phyloP scores from a whole-genome alignment of 2,113 vertebrate species.

The Saguinus imperator region DNA sequence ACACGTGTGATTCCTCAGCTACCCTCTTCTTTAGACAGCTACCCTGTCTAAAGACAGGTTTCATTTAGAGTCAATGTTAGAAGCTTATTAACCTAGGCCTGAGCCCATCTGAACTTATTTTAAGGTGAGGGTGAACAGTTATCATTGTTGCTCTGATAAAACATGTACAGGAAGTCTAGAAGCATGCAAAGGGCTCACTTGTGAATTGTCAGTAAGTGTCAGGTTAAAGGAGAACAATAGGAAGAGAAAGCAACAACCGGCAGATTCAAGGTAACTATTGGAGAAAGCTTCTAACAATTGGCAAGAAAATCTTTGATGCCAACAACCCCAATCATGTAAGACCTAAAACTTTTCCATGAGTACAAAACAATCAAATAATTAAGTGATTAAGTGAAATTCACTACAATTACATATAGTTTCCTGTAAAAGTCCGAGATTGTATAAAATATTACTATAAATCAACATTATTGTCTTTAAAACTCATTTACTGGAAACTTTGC shows the following conservation, averaged over 20 bases:
- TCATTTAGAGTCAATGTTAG: not conserved
- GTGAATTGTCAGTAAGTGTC: not conserved
- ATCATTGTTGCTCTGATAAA: not conserved
- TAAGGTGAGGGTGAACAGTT: not conserved
- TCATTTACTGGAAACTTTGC: not conserved
- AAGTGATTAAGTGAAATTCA: constrained; percentile 1
- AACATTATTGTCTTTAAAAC: not conserved
- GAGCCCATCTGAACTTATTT: not conserved
- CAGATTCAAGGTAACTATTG: not conserved
- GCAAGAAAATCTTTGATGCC: not conserved
- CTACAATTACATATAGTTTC: not conserved
- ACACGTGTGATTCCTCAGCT: not conserved
- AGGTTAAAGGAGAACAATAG: not conserved
- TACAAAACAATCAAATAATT: not conserved
- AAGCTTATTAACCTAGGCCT: not conserved
- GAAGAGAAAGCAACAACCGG: not conserved
- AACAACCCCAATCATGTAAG: not conserved
- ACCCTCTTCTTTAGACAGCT: not conserved
- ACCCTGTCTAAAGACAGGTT: not conserved
- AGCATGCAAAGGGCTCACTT: not conserved
- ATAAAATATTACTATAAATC: not conserved
- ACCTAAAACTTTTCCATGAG: not conserved
- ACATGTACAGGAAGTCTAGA: not conserved
- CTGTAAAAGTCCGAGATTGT: not conserved
- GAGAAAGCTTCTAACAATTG: not conserved